Percentiles rank a stretch among this genome's conserved stretches.
Evolutionary conservation across 2,113 vertebrate species (phyloP).

Genomic region (Podocnemis expansa): DNA sequence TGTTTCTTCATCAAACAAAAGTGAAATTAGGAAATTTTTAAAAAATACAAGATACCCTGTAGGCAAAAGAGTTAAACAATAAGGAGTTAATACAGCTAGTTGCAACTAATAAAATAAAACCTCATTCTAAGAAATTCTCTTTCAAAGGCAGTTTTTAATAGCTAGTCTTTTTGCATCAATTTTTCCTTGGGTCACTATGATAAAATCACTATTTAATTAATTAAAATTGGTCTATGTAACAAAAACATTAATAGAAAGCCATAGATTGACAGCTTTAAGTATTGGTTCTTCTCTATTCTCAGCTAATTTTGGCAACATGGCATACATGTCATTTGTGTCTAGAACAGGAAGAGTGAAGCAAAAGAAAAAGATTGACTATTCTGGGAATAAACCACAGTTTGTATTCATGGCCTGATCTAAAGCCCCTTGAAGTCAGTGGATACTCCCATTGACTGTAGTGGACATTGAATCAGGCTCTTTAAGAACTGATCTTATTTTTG

Average conservation of each 20-base stretch:
- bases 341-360: background rate
- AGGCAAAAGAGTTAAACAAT: background rate
- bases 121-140: background rate
- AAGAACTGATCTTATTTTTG: background rate
- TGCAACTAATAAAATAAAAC: background rate
- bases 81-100: background rate
- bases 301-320: background rate
- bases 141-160: background rate
- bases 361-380: background rate
- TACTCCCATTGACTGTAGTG: background rate
- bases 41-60: background rate
- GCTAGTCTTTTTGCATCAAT: background rate
- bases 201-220: background rate
- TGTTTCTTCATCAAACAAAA: background rate
- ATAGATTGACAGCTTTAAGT: background rate
- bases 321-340: background rate
- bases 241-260: background rate
- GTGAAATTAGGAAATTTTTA: background rate
- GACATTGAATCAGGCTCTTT: background rate
- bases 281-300: background rate
- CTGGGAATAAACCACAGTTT: background rate
- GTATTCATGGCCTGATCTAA: background rate
- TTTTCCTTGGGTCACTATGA: background rate
- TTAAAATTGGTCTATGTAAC: background rate
- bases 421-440: background rate